These are phyloP conservation scores for Erebia ligea DNA, from an alignment of 2,888 invertebrate genomes.

Conservation along the genomic window DNA sequence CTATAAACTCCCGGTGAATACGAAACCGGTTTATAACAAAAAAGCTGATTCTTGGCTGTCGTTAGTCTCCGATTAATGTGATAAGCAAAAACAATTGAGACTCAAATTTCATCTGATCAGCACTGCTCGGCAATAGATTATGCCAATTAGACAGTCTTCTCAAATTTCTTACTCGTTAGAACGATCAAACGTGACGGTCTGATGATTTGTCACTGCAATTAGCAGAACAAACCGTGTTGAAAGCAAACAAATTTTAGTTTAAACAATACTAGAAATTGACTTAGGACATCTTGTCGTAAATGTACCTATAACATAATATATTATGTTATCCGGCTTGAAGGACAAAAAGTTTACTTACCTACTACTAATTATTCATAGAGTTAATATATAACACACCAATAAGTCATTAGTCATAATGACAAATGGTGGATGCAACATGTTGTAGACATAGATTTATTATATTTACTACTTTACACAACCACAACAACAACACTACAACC, in stretches of 20 bases:
- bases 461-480: too few relatives aligned
- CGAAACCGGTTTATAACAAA: constrained; percentile 3
- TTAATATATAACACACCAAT: not conserved
- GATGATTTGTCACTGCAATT: constrained; percentile 42
- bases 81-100: constrained; percentile 1
- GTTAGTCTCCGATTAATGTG: constrained; percentile 1
- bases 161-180: constrained; percentile 45
- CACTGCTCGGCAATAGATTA: not conserved
- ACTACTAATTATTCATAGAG: not conserved
- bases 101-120: constrained; percentile 8
- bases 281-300: not conserved
- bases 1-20: not conserved
- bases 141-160: constrained; percentile 31
- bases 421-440: not conserved
- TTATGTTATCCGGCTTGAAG: not conserved
- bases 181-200: constrained; percentile 39
- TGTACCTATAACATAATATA: too few relatives aligned
- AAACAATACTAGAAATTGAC: not conserved
- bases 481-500: too few relatives aligned
- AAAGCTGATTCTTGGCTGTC: not conserved
- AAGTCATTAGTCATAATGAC: not conserved
- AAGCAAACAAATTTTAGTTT: constrained; percentile 19
- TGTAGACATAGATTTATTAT: too few relatives aligned
- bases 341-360: not conserved
- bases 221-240: constrained; percentile 23